Conservation (phyloP, 2,888 invertebrate species). For the Cactoblastis cactorum region DNA sequence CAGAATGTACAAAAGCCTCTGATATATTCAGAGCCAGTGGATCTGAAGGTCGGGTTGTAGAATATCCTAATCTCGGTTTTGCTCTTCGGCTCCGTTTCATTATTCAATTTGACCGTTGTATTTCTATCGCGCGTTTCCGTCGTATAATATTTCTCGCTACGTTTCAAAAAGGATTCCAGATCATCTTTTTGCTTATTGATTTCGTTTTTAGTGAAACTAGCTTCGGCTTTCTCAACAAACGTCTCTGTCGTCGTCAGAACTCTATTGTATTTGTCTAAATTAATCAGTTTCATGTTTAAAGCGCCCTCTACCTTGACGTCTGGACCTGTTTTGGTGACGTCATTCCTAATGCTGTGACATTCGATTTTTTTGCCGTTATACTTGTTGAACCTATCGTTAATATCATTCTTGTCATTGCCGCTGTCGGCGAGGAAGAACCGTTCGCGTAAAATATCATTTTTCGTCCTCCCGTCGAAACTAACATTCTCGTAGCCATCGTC, state of each 20-base stretch:
- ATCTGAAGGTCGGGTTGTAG: slow-evolving; percentile 68
- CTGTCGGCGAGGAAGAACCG: slow-evolving; percentile 51
- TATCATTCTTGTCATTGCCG: slow-evolving; percentile 50
- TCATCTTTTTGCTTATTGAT: slow-evolving; percentile 53
- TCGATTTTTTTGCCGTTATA: slow-evolving; percentile 61
- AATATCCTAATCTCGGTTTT: slow-evolving; percentile 69
- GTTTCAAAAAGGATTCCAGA: slow-evolving; percentile 66
- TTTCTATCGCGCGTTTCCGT: slow-evolving; percentile 51
- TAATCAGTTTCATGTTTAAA: slow-evolving; percentile 64
- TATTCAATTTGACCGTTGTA: slow-evolving; percentile 50
- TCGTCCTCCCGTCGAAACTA: slow-evolving; percentile 41
- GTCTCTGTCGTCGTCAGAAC: slow-evolving; percentile 66
- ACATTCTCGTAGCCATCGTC: slow-evolving; percentile 32
- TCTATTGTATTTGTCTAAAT: slow-evolving; percentile 63
- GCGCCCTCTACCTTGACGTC: slow-evolving; percentile 62
- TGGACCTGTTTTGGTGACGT: slow-evolving; percentile 58
- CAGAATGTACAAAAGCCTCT: slow-evolving; percentile 59
- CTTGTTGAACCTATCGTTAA: slow-evolving; percentile 57
- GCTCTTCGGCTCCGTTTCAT: slow-evolving; percentile 34
- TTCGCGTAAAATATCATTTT: slow-evolving; percentile 61
- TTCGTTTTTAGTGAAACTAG: slow-evolving; percentile 62
- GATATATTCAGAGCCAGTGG: slow-evolving; percentile 35
- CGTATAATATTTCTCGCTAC: slow-evolving; percentile 70
- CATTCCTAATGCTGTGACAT: slow-evolving; percentile 65
- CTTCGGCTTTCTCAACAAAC: slow-evolving; percentile 56